A percentile compares a stretch with the other conserved stretches of the same genome.
Evolutionary conservation across 2,113 vertebrate species (phyloP).

Genomic region (Mesembrinibis cayennensis): DNA sequence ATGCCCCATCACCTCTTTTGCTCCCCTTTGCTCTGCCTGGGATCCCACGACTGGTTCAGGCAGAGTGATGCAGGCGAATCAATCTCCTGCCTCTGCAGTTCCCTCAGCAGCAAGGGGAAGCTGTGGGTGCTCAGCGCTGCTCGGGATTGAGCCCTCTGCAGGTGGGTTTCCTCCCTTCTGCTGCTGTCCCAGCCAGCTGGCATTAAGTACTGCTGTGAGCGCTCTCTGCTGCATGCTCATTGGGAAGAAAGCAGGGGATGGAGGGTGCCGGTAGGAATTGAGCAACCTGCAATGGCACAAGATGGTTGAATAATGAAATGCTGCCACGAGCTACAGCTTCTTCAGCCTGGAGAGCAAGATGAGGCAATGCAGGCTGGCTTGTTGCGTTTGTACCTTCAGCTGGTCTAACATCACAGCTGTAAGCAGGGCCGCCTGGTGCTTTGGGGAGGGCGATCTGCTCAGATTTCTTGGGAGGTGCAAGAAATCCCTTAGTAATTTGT

Average conservation of each 20-base stretch:
- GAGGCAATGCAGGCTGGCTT: not conserved
- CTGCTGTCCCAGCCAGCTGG: not conserved
- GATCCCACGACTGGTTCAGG: not conserved
- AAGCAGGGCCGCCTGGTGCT: not conserved
- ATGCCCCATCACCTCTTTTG: not conserved
- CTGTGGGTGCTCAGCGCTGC: not conserved
- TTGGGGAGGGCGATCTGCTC: not conserved
- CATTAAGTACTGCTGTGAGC: not conserved
- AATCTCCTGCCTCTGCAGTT: not conserved
- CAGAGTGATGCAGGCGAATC: not conserved
- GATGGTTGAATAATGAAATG: not conserved
- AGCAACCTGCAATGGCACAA: not conserved
- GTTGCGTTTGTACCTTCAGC: not conserved
- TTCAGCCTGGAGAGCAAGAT: not conserved
- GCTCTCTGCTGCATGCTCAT: fast-evolving
- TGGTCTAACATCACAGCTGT: not conserved
- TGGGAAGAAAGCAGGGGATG: not conserved
- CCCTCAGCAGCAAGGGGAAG: not conserved
- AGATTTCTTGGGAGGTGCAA: not conserved
- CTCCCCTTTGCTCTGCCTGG: not conserved
- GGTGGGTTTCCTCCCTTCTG: not conserved
- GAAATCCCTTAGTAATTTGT: not conserved
- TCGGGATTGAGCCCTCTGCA: not conserved
- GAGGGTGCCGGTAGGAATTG: not conserved
- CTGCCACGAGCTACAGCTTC: not conserved